phyloP scores from a whole-genome alignment of 2,113 vertebrate genomes.

The Arizona elegans region DNA sequence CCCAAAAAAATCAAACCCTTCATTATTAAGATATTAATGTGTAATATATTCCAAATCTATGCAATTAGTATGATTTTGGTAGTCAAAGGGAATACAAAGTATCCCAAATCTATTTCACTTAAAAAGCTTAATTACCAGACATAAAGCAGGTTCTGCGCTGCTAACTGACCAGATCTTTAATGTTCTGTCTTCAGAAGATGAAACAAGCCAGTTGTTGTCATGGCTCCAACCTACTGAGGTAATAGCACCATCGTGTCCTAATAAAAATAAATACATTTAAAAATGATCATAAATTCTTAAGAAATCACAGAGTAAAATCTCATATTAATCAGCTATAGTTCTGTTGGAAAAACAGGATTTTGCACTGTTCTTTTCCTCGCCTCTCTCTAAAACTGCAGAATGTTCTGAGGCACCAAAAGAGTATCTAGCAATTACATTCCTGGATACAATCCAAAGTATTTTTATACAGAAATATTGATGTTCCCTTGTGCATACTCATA shows the following conservation, averaged over 20 bases:
- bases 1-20: neutral
- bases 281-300: neutral
- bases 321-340: neutral
- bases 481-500: neutral
- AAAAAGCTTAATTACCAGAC: conserved; percentile 73
- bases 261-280: conserved; percentile 8
- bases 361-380: neutral
- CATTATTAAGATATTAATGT: neutral
- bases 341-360: neutral
- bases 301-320: neutral
- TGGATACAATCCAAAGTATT: neutral
- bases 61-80: neutral
- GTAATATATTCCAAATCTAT: neutral
- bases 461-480: neutral
- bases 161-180: conserved; percentile 76
- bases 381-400: neutral
- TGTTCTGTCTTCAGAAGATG: conserved; percentile 78
- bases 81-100: neutral
- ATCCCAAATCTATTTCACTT: neutral
- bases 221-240: conserved; percentile 82
- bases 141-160: conserved; percentile 62
- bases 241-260: conserved; percentile 83
- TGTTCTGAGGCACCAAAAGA: neutral
- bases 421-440: neutral
- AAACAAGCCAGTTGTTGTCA: conserved; percentile 76